Base-by-base conservation (phyloP, 2,797 vertebrate genomes). In the Rhadinocentrus ornatus region DNA sequence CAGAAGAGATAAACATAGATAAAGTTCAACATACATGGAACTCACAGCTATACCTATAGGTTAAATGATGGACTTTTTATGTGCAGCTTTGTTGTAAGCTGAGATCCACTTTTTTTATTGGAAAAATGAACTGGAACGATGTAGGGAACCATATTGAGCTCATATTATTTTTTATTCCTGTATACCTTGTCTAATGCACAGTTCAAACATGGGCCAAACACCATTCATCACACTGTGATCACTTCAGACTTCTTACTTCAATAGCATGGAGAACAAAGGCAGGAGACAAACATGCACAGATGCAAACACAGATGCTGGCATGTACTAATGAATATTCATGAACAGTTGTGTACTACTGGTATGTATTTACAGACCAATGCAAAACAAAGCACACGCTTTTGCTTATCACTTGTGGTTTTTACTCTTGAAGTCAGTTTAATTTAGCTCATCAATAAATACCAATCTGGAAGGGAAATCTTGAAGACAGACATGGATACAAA, bases 151-250 rank as follows among this genome's bases (percentile, higher is more conserved):
- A 13, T 7, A n/a, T n/a, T n/a, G n/a, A n/a, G n/a, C n/a, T n/a
- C n/a, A n/a, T n/a, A 74, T 76, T 69, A 56, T 77, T 74, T 71
- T 74, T 71, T 4, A 44, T 46, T 73, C 61, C 60, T 55, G 35
- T 70, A 69, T 73, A 62, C 63, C 73, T 88, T 80, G 85, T 88
- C 68, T 88, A 81, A 78, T 75, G 78, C 78, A 56, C 66, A 64
- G 75, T 83, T 80, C 65, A 70, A 71, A 80, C 65, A 58, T 48
- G 67, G 78, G 62, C 77, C 80, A 86, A 88, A 78, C 5, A 24
- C 78, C 75, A 85, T 92, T 89, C 64, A 87, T 89, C 85, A 86
- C 73, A 69, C 46, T 35, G 22, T 8, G 44, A 71, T 67, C 66
- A 37, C 39, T 44, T 86, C 86, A 80, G 72, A 77, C 57, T 58